Evolutionary conservation across 1,140 invertebrate species (phyloP).

Genomic region (Drosophila willistoni): DNA sequence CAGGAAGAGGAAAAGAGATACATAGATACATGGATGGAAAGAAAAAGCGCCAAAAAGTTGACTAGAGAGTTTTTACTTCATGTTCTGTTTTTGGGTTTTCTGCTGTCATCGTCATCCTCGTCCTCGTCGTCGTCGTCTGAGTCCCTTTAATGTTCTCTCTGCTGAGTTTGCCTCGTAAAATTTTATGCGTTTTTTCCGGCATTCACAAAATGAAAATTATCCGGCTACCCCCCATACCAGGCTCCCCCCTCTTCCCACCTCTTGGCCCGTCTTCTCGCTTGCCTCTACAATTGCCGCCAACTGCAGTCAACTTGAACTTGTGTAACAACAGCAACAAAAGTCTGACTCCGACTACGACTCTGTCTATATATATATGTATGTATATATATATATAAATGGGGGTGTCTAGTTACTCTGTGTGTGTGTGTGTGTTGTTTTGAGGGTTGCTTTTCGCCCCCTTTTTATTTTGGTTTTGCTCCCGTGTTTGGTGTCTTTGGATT

Average conservation of each 20-base stretch:
- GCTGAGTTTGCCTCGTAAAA: constrained; percentile 71
- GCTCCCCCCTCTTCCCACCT: background rate
- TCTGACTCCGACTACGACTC: constrained; percentile 11
- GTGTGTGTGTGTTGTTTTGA: constrained; percentile 39
- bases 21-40: constrained; percentile 12
- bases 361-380: background rate
- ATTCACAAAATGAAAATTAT: constrained; percentile 78
- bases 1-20: constrained; percentile 7
- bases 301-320: constrained; percentile 80
- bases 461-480: constrained; percentile 27
- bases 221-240: constrained; percentile 42
- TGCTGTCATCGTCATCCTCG: constrained; percentile 25
- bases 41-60: constrained; percentile 69
- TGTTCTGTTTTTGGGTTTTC: constrained; percentile 35
- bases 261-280: background rate
- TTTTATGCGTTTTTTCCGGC: constrained; percentile 79
- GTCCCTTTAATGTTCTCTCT: constrained; percentile 63
- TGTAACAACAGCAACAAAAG: constrained; percentile 47
- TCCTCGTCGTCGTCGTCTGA: constrained; percentile 36
- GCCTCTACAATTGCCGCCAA: constrained; percentile 50
- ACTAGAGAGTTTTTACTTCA: constrained; percentile 41
- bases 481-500: constrained; percentile 77
- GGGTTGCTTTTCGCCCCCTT: constrained; percentile 57
- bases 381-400: constrained; percentile 10
- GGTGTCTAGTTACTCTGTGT: constrained; percentile 20